Conservation (phyloP, 2,797 vertebrate species). For the Sternarchorhynchus goeldii region DNA sequence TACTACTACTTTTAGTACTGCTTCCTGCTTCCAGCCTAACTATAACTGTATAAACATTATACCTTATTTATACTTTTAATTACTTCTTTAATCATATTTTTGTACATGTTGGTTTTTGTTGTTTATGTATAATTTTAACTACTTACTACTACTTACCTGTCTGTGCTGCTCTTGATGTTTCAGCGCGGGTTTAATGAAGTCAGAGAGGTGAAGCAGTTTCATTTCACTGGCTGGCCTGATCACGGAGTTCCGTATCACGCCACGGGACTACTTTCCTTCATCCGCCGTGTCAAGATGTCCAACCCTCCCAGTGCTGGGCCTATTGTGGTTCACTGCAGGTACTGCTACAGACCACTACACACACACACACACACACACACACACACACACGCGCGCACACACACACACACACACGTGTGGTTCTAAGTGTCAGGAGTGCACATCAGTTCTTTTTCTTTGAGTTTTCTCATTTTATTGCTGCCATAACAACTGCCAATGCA, state of each 20-base stretch:
- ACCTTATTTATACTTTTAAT: too few relatives aligned
- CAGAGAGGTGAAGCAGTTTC: slow-evolving; percentile 98
- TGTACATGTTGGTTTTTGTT: too few relatives aligned
- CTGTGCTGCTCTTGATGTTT: neutral
- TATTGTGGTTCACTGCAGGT: slow-evolving; percentile 99
- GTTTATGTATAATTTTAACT: too few relatives aligned
- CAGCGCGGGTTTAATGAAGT: slow-evolving; percentile 97
- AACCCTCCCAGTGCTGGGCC: slow-evolving; percentile 97
- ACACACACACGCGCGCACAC: slow-evolving; percentile 2
- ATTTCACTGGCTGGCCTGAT: slow-evolving; percentile 99
- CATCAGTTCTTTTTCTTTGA: too few relatives aligned
- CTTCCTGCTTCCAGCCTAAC: too few relatives aligned
- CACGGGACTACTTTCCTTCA: slow-evolving; percentile 96
- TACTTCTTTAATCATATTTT: too few relatives aligned
- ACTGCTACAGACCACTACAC: slow-evolving; percentile 4
- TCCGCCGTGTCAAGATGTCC: slow-evolving; percentile 94
- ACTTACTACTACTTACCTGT: neutral
- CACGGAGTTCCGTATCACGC: slow-evolving; percentile 99
- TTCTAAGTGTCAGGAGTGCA: too few relatives aligned
- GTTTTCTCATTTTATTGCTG: too few relatives aligned
- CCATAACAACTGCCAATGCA: too few relatives aligned
- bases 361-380: neutral
- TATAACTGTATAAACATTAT: too few relatives aligned
- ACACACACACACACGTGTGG: neutral
- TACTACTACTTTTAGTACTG: too few relatives aligned